phyloP scores from a whole-genome alignment of 2,797 vertebrate genomes.

The Acipenser transmontanus region DNA sequence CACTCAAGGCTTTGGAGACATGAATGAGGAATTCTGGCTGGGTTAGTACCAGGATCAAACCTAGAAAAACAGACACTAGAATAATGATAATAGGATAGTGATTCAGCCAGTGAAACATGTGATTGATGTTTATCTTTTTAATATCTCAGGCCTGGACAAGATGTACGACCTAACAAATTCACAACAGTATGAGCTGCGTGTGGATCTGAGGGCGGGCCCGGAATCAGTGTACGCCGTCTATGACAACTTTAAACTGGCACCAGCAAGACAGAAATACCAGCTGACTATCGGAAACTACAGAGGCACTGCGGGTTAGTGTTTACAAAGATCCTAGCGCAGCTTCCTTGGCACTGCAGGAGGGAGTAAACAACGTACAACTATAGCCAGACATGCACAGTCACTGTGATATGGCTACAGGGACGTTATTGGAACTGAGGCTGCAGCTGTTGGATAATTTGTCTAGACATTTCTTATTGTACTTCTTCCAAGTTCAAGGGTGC shows the following conservation, averaged over 20 bases:
- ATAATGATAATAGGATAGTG: no score
- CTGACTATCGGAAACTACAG: slow-evolving; percentile 72
- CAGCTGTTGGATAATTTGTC: background rate
- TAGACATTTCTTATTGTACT: no score
- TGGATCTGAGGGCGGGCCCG: slow-evolving; percentile 62
- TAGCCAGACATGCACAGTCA: no score
- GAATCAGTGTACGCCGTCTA: slow-evolving; percentile 71
- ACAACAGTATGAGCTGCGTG: slow-evolving; percentile 59
- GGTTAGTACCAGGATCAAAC: slow-evolving; percentile 48
- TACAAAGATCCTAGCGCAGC: no score
- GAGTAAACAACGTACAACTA: no score
- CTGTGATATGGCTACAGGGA: background rate
- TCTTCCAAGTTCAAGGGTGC: no score
- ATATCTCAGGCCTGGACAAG: slow-evolving; percentile 71
- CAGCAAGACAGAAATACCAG: slow-evolving; percentile 69
- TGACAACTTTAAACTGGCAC: slow-evolving; percentile 71
- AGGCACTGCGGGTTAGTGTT: slow-evolving; percentile 68
- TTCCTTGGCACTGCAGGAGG: no score
- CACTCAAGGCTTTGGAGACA: slow-evolving; percentile 76
- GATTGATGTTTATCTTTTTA: background rate
- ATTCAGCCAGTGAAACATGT: background rate
- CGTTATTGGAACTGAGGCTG: background rate
- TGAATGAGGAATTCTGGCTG: slow-evolving; percentile 81
- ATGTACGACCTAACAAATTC: slow-evolving; percentile 75
- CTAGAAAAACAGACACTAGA: background rate